A percentile compares a stretch with the other conserved stretches of the same genome.
Conservation (phyloP, 2,113 vertebrate genomes). For the Nibea albiflora region DNA sequence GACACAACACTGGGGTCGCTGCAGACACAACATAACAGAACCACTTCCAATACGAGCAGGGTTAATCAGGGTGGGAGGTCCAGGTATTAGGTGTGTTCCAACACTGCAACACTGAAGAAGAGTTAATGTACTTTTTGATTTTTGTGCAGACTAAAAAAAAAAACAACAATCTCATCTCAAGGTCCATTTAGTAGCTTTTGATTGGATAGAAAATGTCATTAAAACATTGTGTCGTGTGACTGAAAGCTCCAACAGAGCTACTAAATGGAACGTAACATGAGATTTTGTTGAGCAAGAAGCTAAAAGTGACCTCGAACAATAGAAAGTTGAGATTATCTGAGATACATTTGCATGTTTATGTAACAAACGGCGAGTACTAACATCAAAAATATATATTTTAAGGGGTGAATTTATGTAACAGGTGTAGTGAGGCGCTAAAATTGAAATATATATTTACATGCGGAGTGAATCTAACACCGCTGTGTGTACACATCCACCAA, state of each 20-base stretch:
- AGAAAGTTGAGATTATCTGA: not conserved
- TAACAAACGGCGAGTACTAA: not conserved
- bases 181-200: not conserved
- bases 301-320: not conserved
- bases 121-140: not conserved
- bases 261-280: not conserved
- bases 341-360: not conserved
- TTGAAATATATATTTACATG: not conserved
- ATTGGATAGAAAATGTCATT: not conserved
- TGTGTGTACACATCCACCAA: conserved; percentile 1
- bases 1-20: conserved; percentile 51
- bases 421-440: not conserved
- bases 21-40: conserved; percentile 53
- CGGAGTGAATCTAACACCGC: not conserved
- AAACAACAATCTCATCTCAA: not conserved
- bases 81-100: not conserved
- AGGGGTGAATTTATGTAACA: too few relatives aligned
- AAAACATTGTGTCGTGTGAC: too few relatives aligned
- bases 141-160: not conserved
- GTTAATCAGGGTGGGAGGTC: not conserved
- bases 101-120: not conserved
- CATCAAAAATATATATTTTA: too few relatives aligned
- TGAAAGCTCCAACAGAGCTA: not conserved
- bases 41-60: not conserved
- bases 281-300: not conserved